Conservation (phyloP, 2,888 invertebrate species). For the Oscheius sp. region DNA sequence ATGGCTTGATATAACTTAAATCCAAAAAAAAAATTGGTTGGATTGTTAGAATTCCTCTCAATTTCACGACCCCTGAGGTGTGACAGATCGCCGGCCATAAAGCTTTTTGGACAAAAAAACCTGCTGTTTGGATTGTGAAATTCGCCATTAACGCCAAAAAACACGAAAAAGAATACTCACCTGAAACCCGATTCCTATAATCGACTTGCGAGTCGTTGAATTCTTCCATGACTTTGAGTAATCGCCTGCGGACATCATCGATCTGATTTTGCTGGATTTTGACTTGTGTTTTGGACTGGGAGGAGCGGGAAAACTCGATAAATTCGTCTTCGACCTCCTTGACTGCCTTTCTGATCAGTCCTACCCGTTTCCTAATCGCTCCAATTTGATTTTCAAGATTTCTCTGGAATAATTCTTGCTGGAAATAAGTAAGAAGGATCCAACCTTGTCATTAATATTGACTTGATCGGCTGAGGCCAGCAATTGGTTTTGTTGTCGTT, state of each 20-base stretch:
- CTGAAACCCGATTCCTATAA: constrained; percentile 65
- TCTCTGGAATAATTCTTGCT: not conserved
- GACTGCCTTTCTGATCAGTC: constrained; percentile 44
- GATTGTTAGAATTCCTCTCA: too few relatives aligned
- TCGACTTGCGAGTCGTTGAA: constrained; percentile 66
- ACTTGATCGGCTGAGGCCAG: constrained; percentile 49
- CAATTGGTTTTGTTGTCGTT: constrained; percentile 50
- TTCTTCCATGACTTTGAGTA: constrained; percentile 56
- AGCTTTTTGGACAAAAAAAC: too few relatives aligned
- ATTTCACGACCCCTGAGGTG: too few relatives aligned
- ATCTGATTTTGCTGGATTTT: constrained; percentile 63
- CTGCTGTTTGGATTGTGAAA: too few relatives aligned
- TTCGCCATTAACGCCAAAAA: too few relatives aligned
- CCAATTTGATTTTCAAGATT: constrained; percentile 60
- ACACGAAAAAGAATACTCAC: constrained; percentile 44
- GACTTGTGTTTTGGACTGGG: constrained; percentile 45
- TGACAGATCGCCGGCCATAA: too few relatives aligned
- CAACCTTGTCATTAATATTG: constrained; percentile 53
- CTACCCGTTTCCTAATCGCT: constrained; percentile 45
- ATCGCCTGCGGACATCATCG: constrained; percentile 57
- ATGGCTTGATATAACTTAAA: too few relatives aligned
- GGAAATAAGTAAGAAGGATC: not conserved
- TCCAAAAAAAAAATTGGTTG: too few relatives aligned
- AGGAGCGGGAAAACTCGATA: too few relatives aligned
- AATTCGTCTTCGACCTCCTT: constrained; percentile 57